phyloP scores from a whole-genome alignment of 2,888 invertebrate genomes.

The Drosophila testacea region DNA sequence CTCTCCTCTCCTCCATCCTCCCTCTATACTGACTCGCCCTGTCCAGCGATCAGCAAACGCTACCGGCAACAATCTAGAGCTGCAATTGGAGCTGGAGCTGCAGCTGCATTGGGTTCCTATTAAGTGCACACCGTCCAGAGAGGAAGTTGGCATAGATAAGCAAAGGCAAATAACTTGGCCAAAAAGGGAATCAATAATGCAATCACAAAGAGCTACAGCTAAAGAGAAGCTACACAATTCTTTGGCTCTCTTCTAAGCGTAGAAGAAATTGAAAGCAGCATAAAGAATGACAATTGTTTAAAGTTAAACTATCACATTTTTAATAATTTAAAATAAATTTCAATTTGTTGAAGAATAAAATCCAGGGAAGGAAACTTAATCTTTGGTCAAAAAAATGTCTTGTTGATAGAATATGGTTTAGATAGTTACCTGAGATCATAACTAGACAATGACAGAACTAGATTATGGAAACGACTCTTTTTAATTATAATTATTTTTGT shows the following conservation, averaged over 20 bases:
- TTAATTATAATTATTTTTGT: no score
- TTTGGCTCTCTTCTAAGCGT: neutral
- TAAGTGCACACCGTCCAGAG: constrained; percentile 53
- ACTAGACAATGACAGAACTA: no score
- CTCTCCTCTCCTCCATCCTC: constrained; percentile 16
- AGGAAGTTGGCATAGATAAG: constrained; percentile 73
- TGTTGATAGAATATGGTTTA: no score
- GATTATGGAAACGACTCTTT: no score
- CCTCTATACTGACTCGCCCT: neutral
- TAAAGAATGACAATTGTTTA: no score
- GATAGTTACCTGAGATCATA: no score
- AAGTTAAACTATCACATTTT: no score
- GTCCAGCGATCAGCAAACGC: constrained; percentile 66
- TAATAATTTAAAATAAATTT: no score
- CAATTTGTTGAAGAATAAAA: no score
- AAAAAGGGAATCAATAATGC: constrained; percentile 29
- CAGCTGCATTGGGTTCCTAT: constrained; percentile 48
- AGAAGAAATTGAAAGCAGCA: neutral
- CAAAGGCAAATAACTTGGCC: constrained; percentile 58
- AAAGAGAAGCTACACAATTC: no score
- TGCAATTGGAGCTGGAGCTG: constrained; percentile 60
- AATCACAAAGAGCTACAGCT: constrained; percentile 13
- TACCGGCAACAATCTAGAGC: constrained; percentile 70
- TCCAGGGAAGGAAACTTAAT: no score
- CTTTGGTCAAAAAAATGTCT: no score